phyloP scores from a whole-genome alignment of 2,797 vertebrate species.

The Sparidentex hasta region DNA sequence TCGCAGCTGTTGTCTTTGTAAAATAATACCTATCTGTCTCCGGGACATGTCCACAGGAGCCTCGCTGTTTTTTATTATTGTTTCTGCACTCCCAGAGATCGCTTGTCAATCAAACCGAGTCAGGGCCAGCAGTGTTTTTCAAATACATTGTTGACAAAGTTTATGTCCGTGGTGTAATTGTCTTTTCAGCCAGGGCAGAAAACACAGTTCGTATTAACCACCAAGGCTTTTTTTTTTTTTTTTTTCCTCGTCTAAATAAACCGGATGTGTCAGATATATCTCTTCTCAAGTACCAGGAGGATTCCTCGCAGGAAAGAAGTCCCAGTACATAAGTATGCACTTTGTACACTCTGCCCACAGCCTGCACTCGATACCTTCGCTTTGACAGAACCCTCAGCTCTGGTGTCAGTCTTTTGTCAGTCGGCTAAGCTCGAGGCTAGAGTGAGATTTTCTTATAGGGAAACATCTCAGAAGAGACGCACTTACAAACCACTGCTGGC shows the following conservation, averaged over 20 bases:
- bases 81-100: constrained; percentile 39
- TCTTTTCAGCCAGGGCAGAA: constrained; percentile 31
- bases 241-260: constrained; percentile 39
- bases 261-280: constrained; percentile 45
- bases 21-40: constrained; percentile 41
- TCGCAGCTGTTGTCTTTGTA: constrained; percentile 25
- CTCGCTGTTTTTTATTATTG: constrained; percentile 9
- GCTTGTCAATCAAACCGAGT: constrained; percentile 58
- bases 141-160: constrained; percentile 35
- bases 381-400: constrained; percentile 64
- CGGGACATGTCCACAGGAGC: constrained; percentile 37
- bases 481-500: constrained; percentile 48
- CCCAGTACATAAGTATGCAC: constrained; percentile 43
- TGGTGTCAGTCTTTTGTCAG: constrained; percentile 72
- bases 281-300: constrained; percentile 33
- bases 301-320: constrained; percentile 45
- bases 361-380: constrained; percentile 54
- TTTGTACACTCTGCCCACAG: constrained; percentile 47
- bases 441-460: constrained; percentile 45
- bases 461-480: constrained; percentile 54
- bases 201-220: constrained; percentile 15
- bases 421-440: constrained; percentile 60
- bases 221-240: not conserved
- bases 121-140: constrained; percentile 8
- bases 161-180: constrained; percentile 31